Evolutionary conservation across 2,888 invertebrate genomes (phyloP).

Genomic region (Cordilura impudica): DNA sequence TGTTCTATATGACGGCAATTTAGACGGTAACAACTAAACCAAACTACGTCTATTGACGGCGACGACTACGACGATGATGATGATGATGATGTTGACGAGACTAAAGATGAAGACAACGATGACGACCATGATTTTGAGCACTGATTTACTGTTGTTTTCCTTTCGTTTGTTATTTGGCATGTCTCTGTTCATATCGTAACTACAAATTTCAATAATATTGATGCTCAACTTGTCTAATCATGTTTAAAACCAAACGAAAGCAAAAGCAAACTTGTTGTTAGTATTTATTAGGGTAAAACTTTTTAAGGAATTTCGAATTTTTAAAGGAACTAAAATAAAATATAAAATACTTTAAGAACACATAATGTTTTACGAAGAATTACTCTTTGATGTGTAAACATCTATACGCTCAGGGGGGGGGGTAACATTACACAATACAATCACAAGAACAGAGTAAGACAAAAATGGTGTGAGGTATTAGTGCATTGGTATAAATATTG

Average conservation of each 20-base stretch:
- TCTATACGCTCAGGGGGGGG: too few relatives aligned
- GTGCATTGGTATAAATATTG: too few relatives aligned
- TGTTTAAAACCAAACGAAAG: conserved; percentile 47
- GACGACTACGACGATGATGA: not conserved
- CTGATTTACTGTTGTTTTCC: conserved; percentile 41
- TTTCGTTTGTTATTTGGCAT: conserved; percentile 43
- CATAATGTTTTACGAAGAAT: too few relatives aligned
- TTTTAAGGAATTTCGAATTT: too few relatives aligned
- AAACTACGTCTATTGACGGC: conserved; percentile 42
- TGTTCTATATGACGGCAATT: conserved; percentile 47
- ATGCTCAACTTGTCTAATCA: conserved; percentile 59
- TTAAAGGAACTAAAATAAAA: too few relatives aligned
- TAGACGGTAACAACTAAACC: conserved; percentile 42
- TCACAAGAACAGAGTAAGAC: too few relatives aligned
- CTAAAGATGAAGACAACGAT: conserved; percentile 26
- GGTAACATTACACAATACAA: too few relatives aligned
- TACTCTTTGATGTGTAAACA: too few relatives aligned
- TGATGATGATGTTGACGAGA: conserved; percentile 20
- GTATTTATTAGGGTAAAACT: not conserved
- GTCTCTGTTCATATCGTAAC: conserved; percentile 47
- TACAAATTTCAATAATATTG: conserved; percentile 43
- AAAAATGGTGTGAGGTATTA: too few relatives aligned
- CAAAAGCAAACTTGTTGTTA: not conserved
- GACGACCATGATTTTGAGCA: conserved; percentile 19
- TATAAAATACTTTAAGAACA: too few relatives aligned